These are phyloP conservation scores for Tadarida brasiliensis DNA, from an alignment of 2,797 vertebrate species.

Conservation along the genomic window DNA sequence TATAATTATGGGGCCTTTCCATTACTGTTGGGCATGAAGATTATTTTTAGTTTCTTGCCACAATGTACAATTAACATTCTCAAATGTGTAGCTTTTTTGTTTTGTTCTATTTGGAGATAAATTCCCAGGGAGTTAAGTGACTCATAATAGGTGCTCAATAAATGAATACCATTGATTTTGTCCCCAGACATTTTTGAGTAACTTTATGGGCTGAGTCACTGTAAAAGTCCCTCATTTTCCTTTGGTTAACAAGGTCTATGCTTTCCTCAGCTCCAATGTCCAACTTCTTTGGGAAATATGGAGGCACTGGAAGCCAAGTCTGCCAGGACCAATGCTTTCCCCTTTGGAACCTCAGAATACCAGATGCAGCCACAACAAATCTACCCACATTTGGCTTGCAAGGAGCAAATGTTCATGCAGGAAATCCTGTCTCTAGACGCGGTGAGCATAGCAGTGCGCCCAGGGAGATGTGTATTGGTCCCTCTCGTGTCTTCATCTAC, in stretches of 20 bases:
- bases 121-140: neutral
- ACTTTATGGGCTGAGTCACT: neutral
- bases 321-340: neutral
- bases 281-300: neutral
- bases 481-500: neutral
- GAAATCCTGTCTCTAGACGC: conserved; percentile 2
- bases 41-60: conserved; percentile 42
- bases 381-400: neutral
- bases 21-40: neutral
- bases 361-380: neutral
- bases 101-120: neutral
- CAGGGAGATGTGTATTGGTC: neutral
- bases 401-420: conserved; percentile 11
- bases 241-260: neutral
- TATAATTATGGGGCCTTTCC: neutral
- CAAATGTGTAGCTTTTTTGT: neutral
- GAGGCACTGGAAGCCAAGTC: neutral
- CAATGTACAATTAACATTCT: neutral
- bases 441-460: neutral
- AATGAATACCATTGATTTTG: conserved; percentile 48
- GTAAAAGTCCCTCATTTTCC: neutral
- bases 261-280: neutral
- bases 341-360: neutral
- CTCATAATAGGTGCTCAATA: conserved; percentile 4
- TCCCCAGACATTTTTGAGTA: neutral